Conservation (phyloP, 2,113 vertebrate genomes). For the Scomber scombrus region DNA sequence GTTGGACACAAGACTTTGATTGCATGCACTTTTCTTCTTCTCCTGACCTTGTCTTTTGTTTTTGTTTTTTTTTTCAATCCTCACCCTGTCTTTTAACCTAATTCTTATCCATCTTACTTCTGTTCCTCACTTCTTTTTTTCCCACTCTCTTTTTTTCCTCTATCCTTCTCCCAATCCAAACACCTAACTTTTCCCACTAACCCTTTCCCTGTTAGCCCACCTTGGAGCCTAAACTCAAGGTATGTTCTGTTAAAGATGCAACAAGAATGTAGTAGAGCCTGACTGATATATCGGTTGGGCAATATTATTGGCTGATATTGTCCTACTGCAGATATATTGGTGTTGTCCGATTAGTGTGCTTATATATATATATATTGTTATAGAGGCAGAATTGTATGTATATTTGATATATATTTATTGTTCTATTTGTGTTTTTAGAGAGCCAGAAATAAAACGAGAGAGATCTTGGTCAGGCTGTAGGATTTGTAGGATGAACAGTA, state of each 20-base stretch:
- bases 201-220: constrained; percentile 55
- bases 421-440: too few species aligned
- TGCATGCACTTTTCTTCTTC: background rate
- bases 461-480: too few species aligned
- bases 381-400: too few species aligned
- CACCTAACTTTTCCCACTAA: background rate
- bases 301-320: too few species aligned
- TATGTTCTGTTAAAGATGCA: constrained; percentile 50
- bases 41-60: constrained; percentile 24
- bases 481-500: too few species aligned
- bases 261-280: background rate
- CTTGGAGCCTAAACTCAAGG: constrained; percentile 77
- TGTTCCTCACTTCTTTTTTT: too few species aligned
- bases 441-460: too few species aligned
- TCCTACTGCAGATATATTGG: too few species aligned
- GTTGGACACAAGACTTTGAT: constrained; percentile 13
- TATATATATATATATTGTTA: too few species aligned
- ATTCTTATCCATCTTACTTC: background rate
- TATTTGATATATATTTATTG: too few species aligned
- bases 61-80: constrained; percentile 12
- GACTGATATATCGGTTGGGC: too few species aligned
- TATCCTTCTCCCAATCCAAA: constrained; percentile 26
- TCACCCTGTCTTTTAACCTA: background rate
- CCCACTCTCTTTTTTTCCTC: background rate
- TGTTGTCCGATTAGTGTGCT: too few species aligned